Evolutionary conservation across 2,113 vertebrate genomes (phyloP).

Genomic region (Gasterosteus nipponicus): DNA sequence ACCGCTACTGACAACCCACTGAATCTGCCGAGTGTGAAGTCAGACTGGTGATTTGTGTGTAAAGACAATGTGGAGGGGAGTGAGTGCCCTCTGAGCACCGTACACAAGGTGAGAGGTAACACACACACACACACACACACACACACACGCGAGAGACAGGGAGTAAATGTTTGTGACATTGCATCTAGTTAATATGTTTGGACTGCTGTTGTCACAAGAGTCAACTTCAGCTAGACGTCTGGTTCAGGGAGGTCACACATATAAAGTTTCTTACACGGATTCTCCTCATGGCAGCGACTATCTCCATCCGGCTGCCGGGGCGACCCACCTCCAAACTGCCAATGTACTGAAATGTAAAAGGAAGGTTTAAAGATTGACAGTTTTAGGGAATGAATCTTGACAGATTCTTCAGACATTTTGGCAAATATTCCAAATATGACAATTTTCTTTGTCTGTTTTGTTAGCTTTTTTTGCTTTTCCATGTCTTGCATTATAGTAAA

Average conservation of each 20-base stretch:
- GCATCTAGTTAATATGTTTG: not conserved
- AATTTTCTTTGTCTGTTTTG: not conserved
- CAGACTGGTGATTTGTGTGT: constrained; percentile 21
- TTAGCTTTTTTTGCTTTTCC: not conserved
- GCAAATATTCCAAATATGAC: not conserved
- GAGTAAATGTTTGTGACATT: not conserved
- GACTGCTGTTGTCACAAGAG: constrained; percentile 2
- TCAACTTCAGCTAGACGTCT: constrained; percentile 8
- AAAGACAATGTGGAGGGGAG: not conserved
- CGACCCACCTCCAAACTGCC: constrained; percentile 95
- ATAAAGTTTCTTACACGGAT: constrained; percentile 88
- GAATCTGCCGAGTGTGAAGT: constrained; percentile 39
- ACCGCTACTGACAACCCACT: constrained; percentile 39
- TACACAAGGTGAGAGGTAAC: constrained; percentile 16
- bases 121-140: not conserved
- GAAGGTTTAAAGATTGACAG: not conserved
- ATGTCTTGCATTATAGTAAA: not conserved
- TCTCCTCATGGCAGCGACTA: constrained; percentile 95
- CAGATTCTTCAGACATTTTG: not conserved
- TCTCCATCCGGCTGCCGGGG: constrained; percentile 95
- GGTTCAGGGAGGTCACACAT: constrained; percentile 2
- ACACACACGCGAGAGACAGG: not conserved
- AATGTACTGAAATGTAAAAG: constrained; percentile 85
- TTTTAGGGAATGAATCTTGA: not conserved
- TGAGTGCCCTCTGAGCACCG: constrained; percentile 7